Base-by-base conservation (phyloP, 1,140 invertebrate genomes). In the Galleria mellonella region DNA sequence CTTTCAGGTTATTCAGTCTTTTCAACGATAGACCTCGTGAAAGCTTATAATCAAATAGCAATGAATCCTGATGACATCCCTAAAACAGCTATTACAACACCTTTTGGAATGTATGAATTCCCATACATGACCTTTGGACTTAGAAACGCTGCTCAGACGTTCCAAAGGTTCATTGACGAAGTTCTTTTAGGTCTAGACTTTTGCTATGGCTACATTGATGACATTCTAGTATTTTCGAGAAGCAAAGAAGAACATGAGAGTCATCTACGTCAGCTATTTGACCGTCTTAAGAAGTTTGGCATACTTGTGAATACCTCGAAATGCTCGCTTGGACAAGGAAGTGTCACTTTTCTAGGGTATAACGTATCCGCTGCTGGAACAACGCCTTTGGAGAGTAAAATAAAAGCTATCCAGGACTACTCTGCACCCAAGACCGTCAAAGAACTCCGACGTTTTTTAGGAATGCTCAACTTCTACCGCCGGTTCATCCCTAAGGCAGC, bases 191-290 rank as follows among this genome's bases (percentile, higher is more conserved):
- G 58, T 8, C 53, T 78, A 1, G 51, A 62, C n/a, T 79, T 68
- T 43, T 31, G 14, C 11, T 66, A 42, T 28, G 52, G 66, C 0
- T 90, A 88, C 47, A 43, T 90, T 0, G 89, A 90, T 51, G 89
- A 90, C 51, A 79, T 90, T 13, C 61, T 89, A 0, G 55, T 89
- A 5, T 81, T 62, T 15, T 79, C 70, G 9, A n/a, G n/a, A n/a
- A n/a, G n/a, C n/a, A n/a, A n/a, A n/a, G n/a, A n/a, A n/a, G n/a
- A n/a, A 31, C 40, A 42, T 32, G 12, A 32, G 9, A 11, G 14
- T n/a, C 40, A 42, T 10, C 31, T 42, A 5, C 37, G 37, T 4
- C 17, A 29, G 9, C n/a, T n/a, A n/a, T n/a, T n/a, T n/a, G n/a
- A n/a, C n/a, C n/a, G n/a, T n/a, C n/a, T 74, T 0, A 9, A 57